These are phyloP conservation scores for Agrochola circellaris DNA, from an alignment of 2,888 invertebrate species.

Conservation along the genomic window DNA sequence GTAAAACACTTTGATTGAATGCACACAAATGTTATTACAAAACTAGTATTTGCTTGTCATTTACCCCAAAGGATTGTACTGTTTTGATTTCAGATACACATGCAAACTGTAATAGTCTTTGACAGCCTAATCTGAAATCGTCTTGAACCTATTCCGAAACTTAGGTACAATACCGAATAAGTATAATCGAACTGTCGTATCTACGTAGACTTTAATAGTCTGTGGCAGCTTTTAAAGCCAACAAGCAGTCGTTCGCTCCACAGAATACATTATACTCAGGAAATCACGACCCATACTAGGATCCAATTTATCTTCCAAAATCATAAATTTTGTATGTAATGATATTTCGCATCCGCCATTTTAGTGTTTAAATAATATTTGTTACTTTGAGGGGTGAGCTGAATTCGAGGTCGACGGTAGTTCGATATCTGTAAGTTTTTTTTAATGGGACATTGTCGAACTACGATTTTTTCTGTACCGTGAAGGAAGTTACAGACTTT, in stretches of 20 bases:
- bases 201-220: slow-evolving; percentile 75
- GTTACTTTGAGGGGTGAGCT: slow-evolving; percentile 28
- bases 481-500: slow-evolving; percentile 8
- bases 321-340: slow-evolving; percentile 87
- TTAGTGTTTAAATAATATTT: slow-evolving; percentile 70
- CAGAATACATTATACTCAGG: slow-evolving; percentile 89
- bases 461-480: not conserved
- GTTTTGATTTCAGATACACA: slow-evolving; percentile 13
- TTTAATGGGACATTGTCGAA: not conserved
- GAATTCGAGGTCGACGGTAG: slow-evolving; percentile 17
- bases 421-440: slow-evolving; percentile 1
- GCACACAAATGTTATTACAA: slow-evolving; percentile 19
- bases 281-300: slow-evolving; percentile 87
- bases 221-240: slow-evolving; percentile 83
- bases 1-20: slow-evolving; percentile 43
- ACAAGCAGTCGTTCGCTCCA: slow-evolving; percentile 76
- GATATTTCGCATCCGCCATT: slow-evolving; percentile 86
- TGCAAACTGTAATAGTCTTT: slow-evolving; percentile 37
- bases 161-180: slow-evolving; percentile 50
- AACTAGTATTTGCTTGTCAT: slow-evolving; percentile 18
- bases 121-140: slow-evolving; percentile 51
- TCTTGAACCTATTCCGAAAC: slow-evolving; percentile 40
- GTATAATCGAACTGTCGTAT: slow-evolving; percentile 69
- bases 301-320: slow-evolving; percentile 89
- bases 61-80: slow-evolving; percentile 5